Evolutionary conservation across 2,113 vertebrate species (phyloP).

Genomic region (Pelusios castaneus): DNA sequence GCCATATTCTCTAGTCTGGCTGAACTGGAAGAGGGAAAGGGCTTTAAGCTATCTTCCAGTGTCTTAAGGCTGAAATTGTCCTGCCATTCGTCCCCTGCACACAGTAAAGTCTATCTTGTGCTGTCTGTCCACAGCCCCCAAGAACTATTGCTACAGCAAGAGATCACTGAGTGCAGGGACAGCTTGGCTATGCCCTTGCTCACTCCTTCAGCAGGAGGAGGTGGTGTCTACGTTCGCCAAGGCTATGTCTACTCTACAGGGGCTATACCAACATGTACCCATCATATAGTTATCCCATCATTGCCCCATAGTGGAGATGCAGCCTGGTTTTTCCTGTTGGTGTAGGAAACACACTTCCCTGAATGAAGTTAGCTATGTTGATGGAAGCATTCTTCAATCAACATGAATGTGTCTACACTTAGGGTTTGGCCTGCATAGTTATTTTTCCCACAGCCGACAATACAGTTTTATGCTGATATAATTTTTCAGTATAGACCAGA

Average conservation of each 20-base stretch:
- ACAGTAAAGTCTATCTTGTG: background rate
- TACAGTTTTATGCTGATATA: background rate
- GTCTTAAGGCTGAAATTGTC: background rate
- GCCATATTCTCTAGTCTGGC: background rate
- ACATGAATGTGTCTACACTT: background rate
- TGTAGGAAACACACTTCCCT: background rate
- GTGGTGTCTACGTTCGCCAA: background rate
- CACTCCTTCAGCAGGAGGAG: background rate
- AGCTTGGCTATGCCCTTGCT: background rate
- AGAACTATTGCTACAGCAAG: background rate
- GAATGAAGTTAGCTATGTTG: background rate
- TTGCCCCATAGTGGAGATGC: background rate
- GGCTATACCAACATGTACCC: background rate
- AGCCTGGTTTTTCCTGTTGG: too few species aligned
- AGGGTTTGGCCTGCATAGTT: background rate
- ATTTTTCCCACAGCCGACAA: background rate
- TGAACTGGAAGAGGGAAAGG: background rate
- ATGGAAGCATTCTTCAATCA: background rate
- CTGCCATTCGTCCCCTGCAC: background rate
- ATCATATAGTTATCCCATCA: background rate
- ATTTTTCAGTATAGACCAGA: background rate
- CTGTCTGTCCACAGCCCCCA: background rate
- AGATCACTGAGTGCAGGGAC: background rate
- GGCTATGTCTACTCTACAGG: background rate
- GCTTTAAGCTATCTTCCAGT: rapidly evolving